Percentiles rank a stretch among this genome's conserved stretches.
These are phyloP conservation scores for Heliconius cydno DNA, from an alignment of 2,888 invertebrate species.

Conservation along the genomic window DNA sequence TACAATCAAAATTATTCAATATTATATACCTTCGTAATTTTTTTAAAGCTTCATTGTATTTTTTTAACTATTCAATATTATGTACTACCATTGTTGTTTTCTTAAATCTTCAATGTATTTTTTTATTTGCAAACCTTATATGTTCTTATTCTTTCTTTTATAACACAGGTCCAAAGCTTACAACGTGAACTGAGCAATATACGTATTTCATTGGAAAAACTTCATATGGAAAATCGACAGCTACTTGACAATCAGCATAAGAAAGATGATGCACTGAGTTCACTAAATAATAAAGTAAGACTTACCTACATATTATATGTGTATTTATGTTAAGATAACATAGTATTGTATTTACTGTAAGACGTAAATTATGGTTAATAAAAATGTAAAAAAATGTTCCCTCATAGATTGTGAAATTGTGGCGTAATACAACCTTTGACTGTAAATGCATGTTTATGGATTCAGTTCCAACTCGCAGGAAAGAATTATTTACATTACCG, in stretches of 20 bases:
- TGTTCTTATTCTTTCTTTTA: not conserved
- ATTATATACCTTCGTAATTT: too few species aligned
- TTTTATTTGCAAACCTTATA: not conserved
- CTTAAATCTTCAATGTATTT: too few species aligned
- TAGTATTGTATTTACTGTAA: not conserved
- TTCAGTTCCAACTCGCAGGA: too few species aligned
- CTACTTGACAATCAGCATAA: conserved; percentile 70
- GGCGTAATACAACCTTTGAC: too few species aligned
- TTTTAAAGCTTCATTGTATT: too few species aligned
- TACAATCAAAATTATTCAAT: too few species aligned
- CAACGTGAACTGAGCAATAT: conserved; percentile 77
- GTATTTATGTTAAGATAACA: not conserved
- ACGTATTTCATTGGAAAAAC: conserved; percentile 64
- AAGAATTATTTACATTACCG: too few species aligned
- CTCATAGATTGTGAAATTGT: not conserved
- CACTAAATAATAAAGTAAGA: conserved; percentile 61
- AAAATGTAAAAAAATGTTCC: not conserved
- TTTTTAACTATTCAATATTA: not conserved
- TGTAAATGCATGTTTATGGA: too few species aligned
- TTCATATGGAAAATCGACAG: conserved; percentile 68
- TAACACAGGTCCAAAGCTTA: conserved; percentile 67
- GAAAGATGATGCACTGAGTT: conserved; percentile 59
- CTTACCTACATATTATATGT: not conserved
- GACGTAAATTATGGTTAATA: not conserved
- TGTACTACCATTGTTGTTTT: too few species aligned